A percentile compares a stretch with the other conserved stretches of the same genome.
Evolutionary conservation across 2,888 invertebrate genomes (phyloP).

Genomic region (Lasioglossum malachurum): DNA sequence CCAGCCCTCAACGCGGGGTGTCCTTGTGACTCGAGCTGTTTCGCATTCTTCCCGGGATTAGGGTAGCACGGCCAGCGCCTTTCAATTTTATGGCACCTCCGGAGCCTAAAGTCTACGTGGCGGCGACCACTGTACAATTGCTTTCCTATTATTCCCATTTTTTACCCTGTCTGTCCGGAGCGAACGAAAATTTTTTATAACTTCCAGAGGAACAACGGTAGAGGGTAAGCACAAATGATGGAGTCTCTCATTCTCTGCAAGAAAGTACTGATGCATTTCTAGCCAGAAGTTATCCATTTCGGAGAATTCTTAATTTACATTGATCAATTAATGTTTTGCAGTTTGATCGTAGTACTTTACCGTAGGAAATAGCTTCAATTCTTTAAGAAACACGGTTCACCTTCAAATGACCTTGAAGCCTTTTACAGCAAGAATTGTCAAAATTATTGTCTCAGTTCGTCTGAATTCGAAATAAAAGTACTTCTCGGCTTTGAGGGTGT

Average conservation of each 20-base stretch:
- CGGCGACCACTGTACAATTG: background rate
- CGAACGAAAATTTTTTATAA: background rate
- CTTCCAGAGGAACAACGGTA: background rate
- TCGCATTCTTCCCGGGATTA: slow-evolving; percentile 71
- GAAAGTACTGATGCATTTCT: too few relatives aligned
- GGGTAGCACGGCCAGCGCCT: slow-evolving; percentile 63
- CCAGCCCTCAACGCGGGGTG: slow-evolving; percentile 70
- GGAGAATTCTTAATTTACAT: too few relatives aligned
- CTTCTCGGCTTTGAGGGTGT: background rate
- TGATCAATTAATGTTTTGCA: too few relatives aligned
- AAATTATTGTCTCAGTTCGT: background rate
- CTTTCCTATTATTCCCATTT: background rate
- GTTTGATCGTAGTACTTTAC: too few relatives aligned
- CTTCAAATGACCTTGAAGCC: background rate
- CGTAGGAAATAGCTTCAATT: too few relatives aligned
- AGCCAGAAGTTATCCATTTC: too few relatives aligned
- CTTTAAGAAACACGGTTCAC: background rate
- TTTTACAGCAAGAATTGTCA: background rate
- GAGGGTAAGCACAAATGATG: background rate
- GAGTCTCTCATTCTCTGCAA: background rate
- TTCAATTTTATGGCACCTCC: slow-evolving; percentile 65
- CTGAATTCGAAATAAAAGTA: too few relatives aligned
- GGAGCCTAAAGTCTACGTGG: slow-evolving; percentile 30
- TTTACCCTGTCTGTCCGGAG: background rate
- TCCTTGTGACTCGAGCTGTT: slow-evolving; percentile 70